A percentile compares a stretch with the other conserved stretches of the same genome.
These are phyloP conservation scores for Stomatorhinus walkeri DNA, from an alignment of 2,797 vertebrate species.

Conservation along the genomic window DNA sequence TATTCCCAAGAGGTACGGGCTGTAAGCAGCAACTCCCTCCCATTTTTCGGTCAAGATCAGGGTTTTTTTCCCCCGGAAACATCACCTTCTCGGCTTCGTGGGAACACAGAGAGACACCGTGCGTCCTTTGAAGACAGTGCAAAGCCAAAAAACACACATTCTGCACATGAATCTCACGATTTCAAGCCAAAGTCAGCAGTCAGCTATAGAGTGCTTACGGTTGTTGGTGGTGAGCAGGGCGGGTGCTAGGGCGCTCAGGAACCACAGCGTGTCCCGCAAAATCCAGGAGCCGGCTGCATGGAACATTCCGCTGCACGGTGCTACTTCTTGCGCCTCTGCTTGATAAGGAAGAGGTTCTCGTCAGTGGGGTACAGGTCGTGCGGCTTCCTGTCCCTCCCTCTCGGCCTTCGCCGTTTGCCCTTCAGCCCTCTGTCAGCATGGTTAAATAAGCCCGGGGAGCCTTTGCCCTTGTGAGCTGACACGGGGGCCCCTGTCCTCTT, in stretches of 20 bases:
- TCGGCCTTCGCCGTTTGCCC: slow-evolving; percentile 25
- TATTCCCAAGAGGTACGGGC: not conserved
- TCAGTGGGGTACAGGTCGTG: slow-evolving; percentile 40
- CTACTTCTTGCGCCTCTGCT: slow-evolving; percentile 50
- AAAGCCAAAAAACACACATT: not conserved
- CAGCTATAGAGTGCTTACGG: not conserved
- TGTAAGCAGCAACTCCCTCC: too few relatives aligned
- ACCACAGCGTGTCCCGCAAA: not conserved
- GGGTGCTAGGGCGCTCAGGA: not conserved
- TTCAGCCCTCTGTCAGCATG: slow-evolving; percentile 2
- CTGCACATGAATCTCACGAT: not conserved
- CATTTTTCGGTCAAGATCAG: not conserved
- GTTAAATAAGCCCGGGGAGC: slow-evolving; percentile 21
- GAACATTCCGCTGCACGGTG: not conserved
- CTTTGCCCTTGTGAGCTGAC: not conserved
- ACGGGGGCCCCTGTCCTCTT: not conserved
- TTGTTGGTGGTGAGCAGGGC: not conserved
- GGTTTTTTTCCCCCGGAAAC: not conserved
- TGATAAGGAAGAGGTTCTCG: slow-evolving; percentile 65
- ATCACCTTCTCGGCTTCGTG: not conserved
- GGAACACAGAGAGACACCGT: not conserved
- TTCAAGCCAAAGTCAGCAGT: not conserved
- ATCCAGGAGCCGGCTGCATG: not conserved
- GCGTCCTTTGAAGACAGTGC: not conserved
- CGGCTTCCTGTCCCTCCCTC: slow-evolving; percentile 29